phyloP scores from a whole-genome alignment of 1,140 invertebrate species.

The Eufriesea mexicana region DNA sequence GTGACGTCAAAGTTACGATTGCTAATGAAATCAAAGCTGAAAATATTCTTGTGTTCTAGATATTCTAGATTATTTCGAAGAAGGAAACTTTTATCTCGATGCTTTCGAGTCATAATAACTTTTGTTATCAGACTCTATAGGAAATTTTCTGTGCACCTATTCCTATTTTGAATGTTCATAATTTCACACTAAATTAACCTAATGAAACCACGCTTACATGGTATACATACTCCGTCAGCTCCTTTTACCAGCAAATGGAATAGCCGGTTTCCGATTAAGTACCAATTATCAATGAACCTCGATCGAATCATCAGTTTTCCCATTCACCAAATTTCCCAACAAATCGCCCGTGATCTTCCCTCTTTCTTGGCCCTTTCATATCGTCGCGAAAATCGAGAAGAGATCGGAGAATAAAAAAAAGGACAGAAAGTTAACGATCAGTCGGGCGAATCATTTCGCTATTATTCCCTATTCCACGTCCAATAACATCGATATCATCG shows the following conservation, averaged over 20 bases:
- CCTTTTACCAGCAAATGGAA: background rate
- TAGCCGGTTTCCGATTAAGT: background rate
- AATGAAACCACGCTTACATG: background rate
- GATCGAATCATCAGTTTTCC: background rate
- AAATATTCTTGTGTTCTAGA: no score
- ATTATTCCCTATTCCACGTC: background rate
- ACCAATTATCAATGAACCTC: background rate
- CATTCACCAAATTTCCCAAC: background rate
- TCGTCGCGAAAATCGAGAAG: background rate
- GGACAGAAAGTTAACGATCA: background rate
- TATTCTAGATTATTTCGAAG: no score
- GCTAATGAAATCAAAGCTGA: no score
- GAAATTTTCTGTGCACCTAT: background rate
- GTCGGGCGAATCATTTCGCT: background rate
- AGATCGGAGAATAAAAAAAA: background rate
- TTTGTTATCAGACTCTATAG: background rate
- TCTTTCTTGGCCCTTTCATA: background rate
- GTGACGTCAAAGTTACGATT: no score
- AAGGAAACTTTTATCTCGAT: no score
- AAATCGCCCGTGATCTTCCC: background rate
- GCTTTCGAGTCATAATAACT: no score
- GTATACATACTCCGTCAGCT: background rate
- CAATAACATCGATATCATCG: slow-evolving; percentile 7
- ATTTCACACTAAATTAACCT: background rate
- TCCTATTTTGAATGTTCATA: background rate